Conservation (phyloP, 1,140 invertebrate species). For the Ceratina australensis region DNA sequence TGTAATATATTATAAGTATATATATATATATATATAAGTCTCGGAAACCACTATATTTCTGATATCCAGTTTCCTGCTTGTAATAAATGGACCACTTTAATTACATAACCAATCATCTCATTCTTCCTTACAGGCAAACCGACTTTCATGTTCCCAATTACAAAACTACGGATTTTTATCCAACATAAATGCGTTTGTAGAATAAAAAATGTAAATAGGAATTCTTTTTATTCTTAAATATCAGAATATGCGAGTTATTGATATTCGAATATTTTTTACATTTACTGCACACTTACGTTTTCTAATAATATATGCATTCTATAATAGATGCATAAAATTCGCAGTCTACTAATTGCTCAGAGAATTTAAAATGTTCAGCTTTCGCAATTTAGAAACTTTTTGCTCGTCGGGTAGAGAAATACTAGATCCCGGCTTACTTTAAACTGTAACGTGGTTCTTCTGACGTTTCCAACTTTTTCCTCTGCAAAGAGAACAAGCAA, state of each 20-base stretch:
- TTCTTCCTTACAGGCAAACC: background rate
- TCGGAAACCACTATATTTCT: constrained; percentile 1
- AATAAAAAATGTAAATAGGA: no score
- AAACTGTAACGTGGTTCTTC: constrained; percentile 3
- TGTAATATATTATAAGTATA: no score
- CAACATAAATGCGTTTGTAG: no score
- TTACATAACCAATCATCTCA: background rate
- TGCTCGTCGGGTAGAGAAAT: no score
- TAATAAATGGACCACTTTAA: constrained; percentile 29
- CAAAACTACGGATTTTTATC: no score
- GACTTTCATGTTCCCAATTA: no score
- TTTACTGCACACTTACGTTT: no score
- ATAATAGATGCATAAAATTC: no score
- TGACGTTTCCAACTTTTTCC: background rate
- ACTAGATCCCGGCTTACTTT: background rate
- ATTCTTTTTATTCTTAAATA: no score
- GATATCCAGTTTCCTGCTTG: constrained; percentile 21
- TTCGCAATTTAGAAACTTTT: background rate
- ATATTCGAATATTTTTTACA: no score
- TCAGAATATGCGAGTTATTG: no score
- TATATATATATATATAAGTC: background rate
- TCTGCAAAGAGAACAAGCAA: background rate
- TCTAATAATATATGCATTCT: no score
- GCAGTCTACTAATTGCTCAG: background rate
- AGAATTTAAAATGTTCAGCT: background rate